These are phyloP conservation scores for Propithecus deckenii DNA, from an alignment of 2,797 vertebrate species.

Conservation along the genomic window DNA sequence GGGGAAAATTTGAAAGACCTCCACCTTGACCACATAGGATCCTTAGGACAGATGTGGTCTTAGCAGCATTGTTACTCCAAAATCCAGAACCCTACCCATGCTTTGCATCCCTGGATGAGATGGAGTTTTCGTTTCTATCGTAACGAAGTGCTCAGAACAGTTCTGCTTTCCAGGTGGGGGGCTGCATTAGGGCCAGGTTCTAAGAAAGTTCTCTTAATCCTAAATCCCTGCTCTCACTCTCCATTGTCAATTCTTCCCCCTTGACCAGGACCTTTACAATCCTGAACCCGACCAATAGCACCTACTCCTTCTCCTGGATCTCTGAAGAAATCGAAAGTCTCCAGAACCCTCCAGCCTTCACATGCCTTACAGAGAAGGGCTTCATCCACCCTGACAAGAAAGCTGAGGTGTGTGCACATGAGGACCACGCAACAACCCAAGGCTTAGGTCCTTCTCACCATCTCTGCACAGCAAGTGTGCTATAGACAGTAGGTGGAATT, in stretches of 20 bases:
- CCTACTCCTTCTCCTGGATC: conserved; percentile 90
- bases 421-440: neutral
- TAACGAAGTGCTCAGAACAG: neutral
- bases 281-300: conserved; percentile 90
- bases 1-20: neutral
- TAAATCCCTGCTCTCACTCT: neutral
- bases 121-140: neutral
- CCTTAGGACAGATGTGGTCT: neutral
- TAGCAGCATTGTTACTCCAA: neutral
- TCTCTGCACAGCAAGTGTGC: neutral
- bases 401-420: conserved; percentile 86
- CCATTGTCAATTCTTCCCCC: neutral
- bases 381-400: conserved; percentile 89
- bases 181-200: neutral
- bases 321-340: conserved; percentile 84
- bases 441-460: neutral
- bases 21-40: neutral
- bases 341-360: conserved; percentile 83
- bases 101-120: neutral
- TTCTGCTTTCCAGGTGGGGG: neutral
- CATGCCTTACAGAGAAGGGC: conserved; percentile 87
- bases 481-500: neutral
- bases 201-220: neutral
- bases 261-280: conserved; percentile 88
- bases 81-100: neutral